Percentiles rank a stretch among this genome's conserved stretches.
phyloP scores from a whole-genome alignment of 2,888 invertebrate genomes.

The Resseliella maxima region DNA sequence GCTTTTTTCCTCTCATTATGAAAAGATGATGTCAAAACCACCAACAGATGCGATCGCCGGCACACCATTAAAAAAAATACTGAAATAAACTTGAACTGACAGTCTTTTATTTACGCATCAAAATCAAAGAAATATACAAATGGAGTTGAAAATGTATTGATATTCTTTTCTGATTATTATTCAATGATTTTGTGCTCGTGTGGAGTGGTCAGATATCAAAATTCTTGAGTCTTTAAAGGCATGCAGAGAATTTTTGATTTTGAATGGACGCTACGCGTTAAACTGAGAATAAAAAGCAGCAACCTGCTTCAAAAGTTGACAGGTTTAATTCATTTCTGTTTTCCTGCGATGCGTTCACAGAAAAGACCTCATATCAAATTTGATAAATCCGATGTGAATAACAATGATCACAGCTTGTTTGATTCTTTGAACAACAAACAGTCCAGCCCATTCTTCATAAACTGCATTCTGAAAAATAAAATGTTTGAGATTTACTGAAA shows the following conservation, averaged over 20 bases:
- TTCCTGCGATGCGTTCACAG: constrained; percentile 27
- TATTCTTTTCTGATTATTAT: constrained; percentile 25
- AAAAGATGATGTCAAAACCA: constrained; percentile 53
- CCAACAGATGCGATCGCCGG: constrained; percentile 47
- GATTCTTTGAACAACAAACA: background rate
- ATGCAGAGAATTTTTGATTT: constrained; percentile 40
- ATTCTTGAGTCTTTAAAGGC: background rate
- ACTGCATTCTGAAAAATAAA: background rate
- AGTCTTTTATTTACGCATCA: constrained; percentile 53
- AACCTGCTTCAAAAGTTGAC: constrained; percentile 50
- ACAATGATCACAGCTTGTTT: constrained; percentile 8
- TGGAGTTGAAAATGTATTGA: constrained; percentile 29
- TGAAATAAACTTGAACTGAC: constrained; percentile 47
- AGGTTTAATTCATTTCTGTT: constrained; percentile 35
- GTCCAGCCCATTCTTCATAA: background rate
- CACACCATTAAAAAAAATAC: constrained; percentile 25
- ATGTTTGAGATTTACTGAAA: background rate
- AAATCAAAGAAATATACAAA: constrained; percentile 33
- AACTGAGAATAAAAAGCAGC: background rate
- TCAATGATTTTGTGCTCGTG: constrained; percentile 47
- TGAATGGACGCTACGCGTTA: constrained; percentile 8
- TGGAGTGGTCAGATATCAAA: constrained; percentile 51
- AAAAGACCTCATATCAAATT: constrained; percentile 33
- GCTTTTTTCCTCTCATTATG: constrained; percentile 24
- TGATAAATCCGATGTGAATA: constrained; percentile 18